phyloP scores from a whole-genome alignment of 2,113 vertebrate species.

The Heterotis niloticus region DNA sequence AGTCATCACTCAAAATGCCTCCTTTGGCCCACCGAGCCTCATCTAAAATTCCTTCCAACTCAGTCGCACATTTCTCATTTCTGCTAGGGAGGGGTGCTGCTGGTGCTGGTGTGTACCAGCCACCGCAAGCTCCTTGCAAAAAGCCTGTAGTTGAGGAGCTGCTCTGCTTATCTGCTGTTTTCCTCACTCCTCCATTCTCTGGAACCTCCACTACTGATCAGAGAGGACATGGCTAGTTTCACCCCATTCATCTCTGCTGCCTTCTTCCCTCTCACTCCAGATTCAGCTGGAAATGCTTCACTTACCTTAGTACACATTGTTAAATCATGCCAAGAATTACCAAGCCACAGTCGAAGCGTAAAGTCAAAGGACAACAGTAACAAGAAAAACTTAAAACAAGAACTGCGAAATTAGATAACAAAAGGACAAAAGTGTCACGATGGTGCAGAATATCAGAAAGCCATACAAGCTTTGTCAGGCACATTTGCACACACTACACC shows the following conservation, averaged over 20 bases:
- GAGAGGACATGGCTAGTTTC: neutral
- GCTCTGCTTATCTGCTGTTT: neutral
- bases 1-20: no score
- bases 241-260: neutral
- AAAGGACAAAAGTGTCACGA: neutral
- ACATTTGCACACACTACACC: neutral
- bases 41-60: neutral
- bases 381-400: neutral
- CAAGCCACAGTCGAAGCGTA: neutral
- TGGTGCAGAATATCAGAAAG: neutral
- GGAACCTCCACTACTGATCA: neutral
- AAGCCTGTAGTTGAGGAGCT: neutral
- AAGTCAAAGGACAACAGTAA: neutral
- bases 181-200: neutral
- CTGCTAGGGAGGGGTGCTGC: neutral
- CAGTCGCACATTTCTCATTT: neutral
- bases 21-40: no score
- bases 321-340: neutral
- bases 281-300: neutral
- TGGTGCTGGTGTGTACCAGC: conserved; percentile 3
- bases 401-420: neutral
- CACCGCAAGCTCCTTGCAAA: neutral
- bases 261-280: neutral
- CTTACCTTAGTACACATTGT: neutral
- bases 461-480: neutral